Evolutionary conservation across 2,888 invertebrate genomes (phyloP).

Genomic region (Thera britannica): DNA sequence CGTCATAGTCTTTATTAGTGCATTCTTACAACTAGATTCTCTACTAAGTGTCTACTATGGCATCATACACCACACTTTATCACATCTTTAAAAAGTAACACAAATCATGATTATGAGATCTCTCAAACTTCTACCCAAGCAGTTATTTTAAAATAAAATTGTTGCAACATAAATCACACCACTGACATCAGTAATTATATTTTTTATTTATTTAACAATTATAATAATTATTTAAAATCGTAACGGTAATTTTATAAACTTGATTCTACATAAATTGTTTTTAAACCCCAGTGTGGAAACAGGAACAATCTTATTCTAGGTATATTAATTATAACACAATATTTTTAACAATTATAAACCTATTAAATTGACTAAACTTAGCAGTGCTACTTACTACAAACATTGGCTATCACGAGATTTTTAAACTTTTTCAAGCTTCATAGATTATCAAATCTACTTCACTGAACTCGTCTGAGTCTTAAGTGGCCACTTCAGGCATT

Average conservation of each 20-base stretch:
- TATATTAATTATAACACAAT: not conserved
- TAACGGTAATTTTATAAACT: not conserved
- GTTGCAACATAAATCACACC: not conserved
- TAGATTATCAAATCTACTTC: not conserved
- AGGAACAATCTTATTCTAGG: not conserved
- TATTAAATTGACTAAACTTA: not conserved
- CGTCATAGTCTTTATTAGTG: constrained; percentile 62
- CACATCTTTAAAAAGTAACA: constrained; percentile 31
- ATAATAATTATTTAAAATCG: too few species aligned
- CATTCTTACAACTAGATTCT: constrained; percentile 50
- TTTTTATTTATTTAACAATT: not conserved
- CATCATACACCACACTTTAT: constrained; percentile 39
- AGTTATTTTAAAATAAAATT: not conserved
- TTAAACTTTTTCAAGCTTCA: not conserved
- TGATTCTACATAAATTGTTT: not conserved
- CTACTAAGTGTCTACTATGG: constrained; percentile 57
- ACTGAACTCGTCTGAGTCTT: not conserved
- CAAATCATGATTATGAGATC: constrained; percentile 9
- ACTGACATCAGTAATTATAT: not conserved
- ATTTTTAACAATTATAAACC: constrained; percentile 2
- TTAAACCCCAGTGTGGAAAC: not conserved
- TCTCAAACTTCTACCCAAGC: not conserved
- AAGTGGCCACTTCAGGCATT: not conserved
- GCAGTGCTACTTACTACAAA: not conserved
- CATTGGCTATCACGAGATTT: not conserved